These are phyloP conservation scores for Sula dactylatra DNA, from an alignment of 2,113 vertebrate genomes.

Conservation along the genomic window DNA sequence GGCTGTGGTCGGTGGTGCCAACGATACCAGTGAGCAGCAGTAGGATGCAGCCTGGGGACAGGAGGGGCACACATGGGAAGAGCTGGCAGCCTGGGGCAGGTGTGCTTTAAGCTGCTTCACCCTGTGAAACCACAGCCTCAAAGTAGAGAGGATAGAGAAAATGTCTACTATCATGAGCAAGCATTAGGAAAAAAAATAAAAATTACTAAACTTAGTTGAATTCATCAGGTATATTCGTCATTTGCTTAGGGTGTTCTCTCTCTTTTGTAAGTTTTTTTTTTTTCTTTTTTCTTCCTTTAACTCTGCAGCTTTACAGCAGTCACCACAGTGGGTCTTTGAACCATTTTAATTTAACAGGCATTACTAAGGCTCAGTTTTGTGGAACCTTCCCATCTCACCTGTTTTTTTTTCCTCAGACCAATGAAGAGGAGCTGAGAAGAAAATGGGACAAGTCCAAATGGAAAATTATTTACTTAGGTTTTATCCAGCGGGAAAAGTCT, in stretches of 20 bases:
- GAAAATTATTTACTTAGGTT: not conserved
- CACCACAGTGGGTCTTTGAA: not conserved
- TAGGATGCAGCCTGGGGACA: not conserved
- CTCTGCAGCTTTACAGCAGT: not conserved
- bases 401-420: not conserved
- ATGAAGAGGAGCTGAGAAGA: not conserved
- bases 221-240: not conserved
- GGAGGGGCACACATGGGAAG: accelerated
- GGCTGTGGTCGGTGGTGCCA: not conserved
- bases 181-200: not conserved
- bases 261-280: not conserved
- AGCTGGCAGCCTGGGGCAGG: not conserved
- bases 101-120: not conserved
- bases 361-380: not conserved
- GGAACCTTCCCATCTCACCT: not conserved
- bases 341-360: not conserved
- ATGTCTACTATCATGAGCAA: not conserved
- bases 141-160: not conserved
- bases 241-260: not conserved
- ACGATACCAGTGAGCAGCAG: not conserved
- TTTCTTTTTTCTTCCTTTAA: not conserved
- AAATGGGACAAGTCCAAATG: not conserved
- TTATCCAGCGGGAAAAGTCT: not conserved
- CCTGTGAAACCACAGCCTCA: not conserved
- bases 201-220: not conserved